Conservation (phyloP, 2,797 vertebrate species). For the Botia almorhae region DNA sequence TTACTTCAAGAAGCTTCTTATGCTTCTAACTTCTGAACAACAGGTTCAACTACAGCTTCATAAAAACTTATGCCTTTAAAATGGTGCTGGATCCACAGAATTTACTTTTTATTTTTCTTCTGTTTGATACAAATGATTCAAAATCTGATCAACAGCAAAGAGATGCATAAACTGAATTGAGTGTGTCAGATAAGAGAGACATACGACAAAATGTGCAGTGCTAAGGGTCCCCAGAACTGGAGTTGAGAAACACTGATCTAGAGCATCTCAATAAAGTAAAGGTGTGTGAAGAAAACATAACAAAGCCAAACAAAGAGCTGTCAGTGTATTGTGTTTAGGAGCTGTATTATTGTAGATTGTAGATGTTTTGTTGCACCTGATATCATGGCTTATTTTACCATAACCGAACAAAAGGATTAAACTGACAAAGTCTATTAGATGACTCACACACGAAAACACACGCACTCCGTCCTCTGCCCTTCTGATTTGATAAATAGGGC, state of each 20-base stretch:
- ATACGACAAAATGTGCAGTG: too few relatives aligned
- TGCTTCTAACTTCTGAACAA: not conserved
- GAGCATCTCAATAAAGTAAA: slow-evolving; percentile 12
- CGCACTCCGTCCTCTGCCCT: slow-evolving; percentile 37
- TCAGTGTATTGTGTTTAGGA: not conserved
- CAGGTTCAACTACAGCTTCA: not conserved
- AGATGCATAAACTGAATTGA: not conserved
- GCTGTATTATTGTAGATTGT: not conserved
- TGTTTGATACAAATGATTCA: not conserved
- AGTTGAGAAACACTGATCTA: not conserved
- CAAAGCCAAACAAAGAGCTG: slow-evolving; percentile 13
- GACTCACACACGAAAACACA: not conserved
- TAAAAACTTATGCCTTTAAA: not conserved
- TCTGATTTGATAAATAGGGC: slow-evolving; percentile 43
- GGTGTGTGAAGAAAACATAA: slow-evolving; percentile 13
- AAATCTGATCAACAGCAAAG: not conserved
- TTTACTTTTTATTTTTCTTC: not conserved
- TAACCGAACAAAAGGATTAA: slow-evolving; percentile 15
- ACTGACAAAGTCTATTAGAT: not conserved
- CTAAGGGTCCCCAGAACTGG: too few relatives aligned
- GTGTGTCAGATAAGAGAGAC: not conserved
- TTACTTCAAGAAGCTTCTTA: not conserved
- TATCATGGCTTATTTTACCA: not conserved
- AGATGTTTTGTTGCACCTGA: slow-evolving; percentile 2
- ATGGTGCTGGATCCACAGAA: not conserved